A percentile compares a stretch with the other conserved stretches of the same genome.
phyloP scores from a whole-genome alignment of 2,113 vertebrate genomes.

The Pachypanchax playfairii region DNA sequence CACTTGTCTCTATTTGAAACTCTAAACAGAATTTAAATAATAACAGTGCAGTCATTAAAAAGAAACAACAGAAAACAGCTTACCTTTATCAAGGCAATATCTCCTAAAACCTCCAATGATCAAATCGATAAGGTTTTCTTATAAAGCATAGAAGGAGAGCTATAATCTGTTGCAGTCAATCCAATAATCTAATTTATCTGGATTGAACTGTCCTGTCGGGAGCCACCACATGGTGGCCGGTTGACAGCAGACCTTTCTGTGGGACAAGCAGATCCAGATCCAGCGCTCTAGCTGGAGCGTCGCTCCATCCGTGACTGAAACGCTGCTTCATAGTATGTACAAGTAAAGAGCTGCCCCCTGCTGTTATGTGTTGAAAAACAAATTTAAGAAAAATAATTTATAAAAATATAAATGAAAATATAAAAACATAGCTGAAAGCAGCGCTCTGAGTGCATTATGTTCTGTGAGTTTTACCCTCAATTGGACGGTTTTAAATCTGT shows the following conservation, averaged over 20 bases:
- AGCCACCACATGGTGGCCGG: constrained; percentile 40
- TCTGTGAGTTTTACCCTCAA: too few species aligned
- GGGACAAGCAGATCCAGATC: not conserved
- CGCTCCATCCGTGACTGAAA: not conserved
- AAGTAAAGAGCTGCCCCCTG: constrained; percentile 40
- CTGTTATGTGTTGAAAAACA: not conserved
- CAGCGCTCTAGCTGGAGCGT: not conserved
- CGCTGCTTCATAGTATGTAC: not conserved
- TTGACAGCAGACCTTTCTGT: not conserved
- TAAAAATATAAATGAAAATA: not conserved
- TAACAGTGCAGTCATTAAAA: not conserved
- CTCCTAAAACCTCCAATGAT: constrained; percentile 26
- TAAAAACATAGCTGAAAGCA: too few species aligned
- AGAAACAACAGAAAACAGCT: constrained; percentile 5
- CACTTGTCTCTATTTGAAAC: too few species aligned
- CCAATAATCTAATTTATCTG: constrained; percentile 80
- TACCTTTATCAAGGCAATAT: constrained; percentile 62
- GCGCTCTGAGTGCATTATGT: too few species aligned
- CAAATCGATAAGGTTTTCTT: constrained; percentile 44
- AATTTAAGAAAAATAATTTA: not conserved
- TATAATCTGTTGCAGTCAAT: constrained; percentile 79
- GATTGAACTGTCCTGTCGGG: constrained; percentile 49
- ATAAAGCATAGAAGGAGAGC: constrained; percentile 44
- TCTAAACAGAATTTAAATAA: not conserved
- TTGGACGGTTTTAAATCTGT: too few species aligned